phyloP scores from a whole-genome alignment of 2,888 invertebrate species.

The Nomada ferruginata region DNA sequence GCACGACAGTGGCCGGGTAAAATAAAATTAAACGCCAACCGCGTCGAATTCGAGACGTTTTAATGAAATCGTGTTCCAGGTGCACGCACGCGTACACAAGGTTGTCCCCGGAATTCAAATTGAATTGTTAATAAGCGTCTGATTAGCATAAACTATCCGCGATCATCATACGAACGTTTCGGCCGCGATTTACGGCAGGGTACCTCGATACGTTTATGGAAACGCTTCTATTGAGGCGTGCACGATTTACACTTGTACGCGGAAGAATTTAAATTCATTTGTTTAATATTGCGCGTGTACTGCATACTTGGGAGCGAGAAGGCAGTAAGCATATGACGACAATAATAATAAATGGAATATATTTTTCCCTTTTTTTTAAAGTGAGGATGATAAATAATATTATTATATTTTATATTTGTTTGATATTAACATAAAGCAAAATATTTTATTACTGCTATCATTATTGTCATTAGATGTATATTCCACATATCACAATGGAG shows the following conservation, averaged over 20 bases:
- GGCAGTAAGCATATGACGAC: too few relatives aligned
- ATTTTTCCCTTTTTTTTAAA: too few relatives aligned
- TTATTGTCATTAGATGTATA: too few relatives aligned
- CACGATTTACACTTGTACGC: background rate
- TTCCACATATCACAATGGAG: too few relatives aligned
- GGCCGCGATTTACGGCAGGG: background rate
- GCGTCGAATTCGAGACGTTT: constrained; percentile 38
- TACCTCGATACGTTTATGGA: background rate
- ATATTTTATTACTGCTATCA: too few relatives aligned
- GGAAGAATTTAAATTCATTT: background rate
- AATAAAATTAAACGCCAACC: constrained; percentile 31
- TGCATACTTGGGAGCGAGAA: too few relatives aligned
- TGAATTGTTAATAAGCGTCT: constrained; percentile 50
- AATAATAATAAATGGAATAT: too few relatives aligned
- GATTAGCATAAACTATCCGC: constrained; percentile 47
- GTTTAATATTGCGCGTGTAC: too few relatives aligned
- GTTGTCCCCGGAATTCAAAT: constrained; percentile 36
- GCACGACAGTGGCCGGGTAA: background rate
- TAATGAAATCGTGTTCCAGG: constrained; percentile 35
- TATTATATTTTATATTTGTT: too few relatives aligned
- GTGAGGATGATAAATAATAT: too few relatives aligned
- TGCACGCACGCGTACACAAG: background rate
- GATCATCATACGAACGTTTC: constrained; percentile 12
- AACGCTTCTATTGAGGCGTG: background rate
- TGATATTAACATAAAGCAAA: too few relatives aligned